A percentile compares a stretch with the other conserved stretches of the same genome.
phyloP scores from a whole-genome alignment of 2,797 vertebrate species.

The Pseudotriccus pelzelni region DNA sequence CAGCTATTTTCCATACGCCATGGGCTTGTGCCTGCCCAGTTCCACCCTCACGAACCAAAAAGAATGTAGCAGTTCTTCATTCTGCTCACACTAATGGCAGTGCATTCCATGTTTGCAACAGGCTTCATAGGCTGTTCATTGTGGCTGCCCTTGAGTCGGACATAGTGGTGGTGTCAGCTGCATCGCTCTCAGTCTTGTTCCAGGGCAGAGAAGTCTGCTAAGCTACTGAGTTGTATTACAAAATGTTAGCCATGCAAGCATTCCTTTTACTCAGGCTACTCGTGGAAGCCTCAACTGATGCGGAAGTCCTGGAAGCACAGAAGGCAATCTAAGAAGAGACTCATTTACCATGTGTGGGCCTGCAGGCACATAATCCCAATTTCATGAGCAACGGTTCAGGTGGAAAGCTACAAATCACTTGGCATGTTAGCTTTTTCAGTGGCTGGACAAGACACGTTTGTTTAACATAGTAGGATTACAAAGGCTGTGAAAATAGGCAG shows the following conservation, averaged over 20 bases:
- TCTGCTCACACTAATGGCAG: background rate
- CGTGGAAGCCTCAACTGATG: background rate
- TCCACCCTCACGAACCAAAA: background rate
- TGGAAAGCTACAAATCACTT: conserved; percentile 44
- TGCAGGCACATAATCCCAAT: background rate
- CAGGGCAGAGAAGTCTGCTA: background rate
- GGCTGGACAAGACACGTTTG: conserved; percentile 23
- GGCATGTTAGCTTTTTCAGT: conserved; percentile 5
- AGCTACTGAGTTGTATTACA: background rate
- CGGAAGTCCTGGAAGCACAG: background rate
- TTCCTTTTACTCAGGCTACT: background rate
- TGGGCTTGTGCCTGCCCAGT: background rate
- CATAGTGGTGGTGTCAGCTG: background rate
- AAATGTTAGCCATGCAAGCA: background rate
- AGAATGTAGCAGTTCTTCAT: conserved; percentile 23
- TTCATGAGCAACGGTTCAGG: conserved; percentile 7
- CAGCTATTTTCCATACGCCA: background rate
- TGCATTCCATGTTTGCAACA: accelerated
- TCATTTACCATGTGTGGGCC: background rate
- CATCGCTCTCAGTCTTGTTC: background rate
- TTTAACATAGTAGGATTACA: conserved; percentile 19
- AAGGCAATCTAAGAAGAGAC: background rate
- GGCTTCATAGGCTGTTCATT: background rate
- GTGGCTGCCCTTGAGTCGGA: background rate
- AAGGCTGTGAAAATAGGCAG: conserved; percentile 34